These are phyloP conservation scores for Pachycephus smyrnensis DNA, from an alignment of 2,888 invertebrate species.

Conservation along the genomic window DNA sequence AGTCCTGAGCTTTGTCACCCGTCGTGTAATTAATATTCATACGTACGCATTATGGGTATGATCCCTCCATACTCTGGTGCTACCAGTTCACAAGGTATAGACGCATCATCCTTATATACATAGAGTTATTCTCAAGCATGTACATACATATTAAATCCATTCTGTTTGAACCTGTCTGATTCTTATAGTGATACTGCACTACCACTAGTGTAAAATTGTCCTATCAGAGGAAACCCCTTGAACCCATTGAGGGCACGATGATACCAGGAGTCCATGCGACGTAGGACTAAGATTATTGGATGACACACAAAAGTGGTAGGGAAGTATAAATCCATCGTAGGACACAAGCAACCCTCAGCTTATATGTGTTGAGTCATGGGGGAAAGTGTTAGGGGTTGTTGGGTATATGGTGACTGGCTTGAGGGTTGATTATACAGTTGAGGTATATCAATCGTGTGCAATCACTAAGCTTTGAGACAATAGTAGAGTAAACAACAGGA, in stretches of 20 bases:
- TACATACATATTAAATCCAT: too few species aligned
- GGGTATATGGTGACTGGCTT: background rate
- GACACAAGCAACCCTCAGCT: background rate
- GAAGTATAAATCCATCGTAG: slow-evolving; percentile 54
- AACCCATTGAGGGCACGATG: slow-evolving; percentile 47
- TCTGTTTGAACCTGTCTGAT: too few species aligned
- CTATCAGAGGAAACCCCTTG: slow-evolving; percentile 42
- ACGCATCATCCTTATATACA: too few species aligned
- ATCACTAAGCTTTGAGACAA: slow-evolving; percentile 45
- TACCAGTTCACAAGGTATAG: too few species aligned
- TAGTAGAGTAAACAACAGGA: slow-evolving; percentile 65
- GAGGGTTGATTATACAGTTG: background rate
- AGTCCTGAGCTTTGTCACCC: slow-evolving; percentile 62
- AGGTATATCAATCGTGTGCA: background rate
- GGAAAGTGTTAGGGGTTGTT: too few species aligned
- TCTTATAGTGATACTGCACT: too few species aligned
- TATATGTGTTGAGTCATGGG: too few species aligned
- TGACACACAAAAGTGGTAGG: slow-evolving; percentile 66
- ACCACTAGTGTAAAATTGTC: too few species aligned
- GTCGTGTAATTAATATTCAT: slow-evolving; percentile 66
- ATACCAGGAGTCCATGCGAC: slow-evolving; percentile 54
- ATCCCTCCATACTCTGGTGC: slow-evolving; percentile 19
- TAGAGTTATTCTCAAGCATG: too few species aligned
- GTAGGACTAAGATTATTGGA: slow-evolving; percentile 56
- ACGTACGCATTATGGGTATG: slow-evolving; percentile 40